Percentiles rank a stretch among this genome's conserved stretches.
Conservation (phyloP, 2,113 vertebrate species). For the Raja brachyura region DNA sequence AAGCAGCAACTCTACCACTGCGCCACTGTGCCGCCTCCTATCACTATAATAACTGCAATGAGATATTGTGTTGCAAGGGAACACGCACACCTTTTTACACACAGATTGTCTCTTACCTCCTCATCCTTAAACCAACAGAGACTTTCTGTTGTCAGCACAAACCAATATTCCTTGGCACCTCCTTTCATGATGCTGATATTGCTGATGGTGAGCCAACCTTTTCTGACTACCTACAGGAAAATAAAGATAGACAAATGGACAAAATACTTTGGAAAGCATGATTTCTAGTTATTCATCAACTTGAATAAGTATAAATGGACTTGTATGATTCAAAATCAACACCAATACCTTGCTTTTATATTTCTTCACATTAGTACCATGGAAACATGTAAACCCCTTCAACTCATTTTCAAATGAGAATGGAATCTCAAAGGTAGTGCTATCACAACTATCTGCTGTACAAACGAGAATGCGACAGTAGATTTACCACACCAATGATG, state of each 20-base stretch:
- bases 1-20: no score
- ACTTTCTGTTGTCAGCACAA: slow-evolving; percentile 71
- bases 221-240: slow-evolving; percentile 72
- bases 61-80: neutral
- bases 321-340: neutral
- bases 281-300: neutral
- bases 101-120: slow-evolving; percentile 57
- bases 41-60: neutral
- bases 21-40: no score
- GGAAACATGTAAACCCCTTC: neutral
- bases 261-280: neutral
- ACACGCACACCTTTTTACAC: neutral
- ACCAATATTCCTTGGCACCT: slow-evolving; percentile 75
- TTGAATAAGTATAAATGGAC: neutral
- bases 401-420: neutral
- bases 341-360: neutral
- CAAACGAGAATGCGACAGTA: neutral
- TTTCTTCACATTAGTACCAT: neutral
- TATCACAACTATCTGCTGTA: neutral
- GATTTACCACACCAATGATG: neutral
- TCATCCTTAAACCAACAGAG: slow-evolving; percentile 79
- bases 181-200: slow-evolving; percentile 78
- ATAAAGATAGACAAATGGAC: neutral
- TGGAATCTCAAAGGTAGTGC: neutral
- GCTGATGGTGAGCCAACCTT: slow-evolving; percentile 83